Percentiles rank a stretch among this genome's conserved stretches.
phyloP scores from a whole-genome alignment of 2,888 invertebrate species.

The Microplitis deprimator region DNA sequence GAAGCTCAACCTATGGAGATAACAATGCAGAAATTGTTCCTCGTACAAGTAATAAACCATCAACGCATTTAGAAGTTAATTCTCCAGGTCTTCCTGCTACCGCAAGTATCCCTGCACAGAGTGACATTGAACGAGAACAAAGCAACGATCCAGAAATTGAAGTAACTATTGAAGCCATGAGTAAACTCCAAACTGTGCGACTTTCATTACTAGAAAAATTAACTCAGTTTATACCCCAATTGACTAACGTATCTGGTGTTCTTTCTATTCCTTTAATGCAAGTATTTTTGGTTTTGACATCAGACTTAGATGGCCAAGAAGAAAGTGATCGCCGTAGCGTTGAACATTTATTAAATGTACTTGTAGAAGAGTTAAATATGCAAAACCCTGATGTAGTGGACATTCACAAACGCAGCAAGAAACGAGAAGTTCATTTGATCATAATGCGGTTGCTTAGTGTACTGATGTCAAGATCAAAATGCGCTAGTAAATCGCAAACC shows the following conservation, averaged over 20 bases:
- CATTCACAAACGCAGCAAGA: conserved; percentile 79
- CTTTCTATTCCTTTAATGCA: conserved; percentile 93
- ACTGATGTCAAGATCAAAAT: conserved; percentile 83
- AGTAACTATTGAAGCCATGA: conserved; percentile 68
- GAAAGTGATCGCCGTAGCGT: conserved; percentile 85
- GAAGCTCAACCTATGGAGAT: conserved; percentile 93
- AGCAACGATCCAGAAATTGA: conserved; percentile 69
- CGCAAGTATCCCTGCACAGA: conserved; percentile 66
- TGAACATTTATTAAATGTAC: conserved; percentile 81
- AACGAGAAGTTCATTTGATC: conserved; percentile 89
- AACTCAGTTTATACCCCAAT: conserved; percentile 82
- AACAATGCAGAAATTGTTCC: conserved; percentile 71
- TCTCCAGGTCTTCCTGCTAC: conserved; percentile 73
- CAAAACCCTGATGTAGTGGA: conserved; percentile 74
- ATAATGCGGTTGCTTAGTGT: conserved; percentile 91
- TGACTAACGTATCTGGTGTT: conserved; percentile 85
- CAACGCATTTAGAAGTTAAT: conserved; percentile 75
- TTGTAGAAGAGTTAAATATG: conserved; percentile 83
- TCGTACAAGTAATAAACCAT: conserved; percentile 68
- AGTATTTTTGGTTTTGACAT: conserved; percentile 90
- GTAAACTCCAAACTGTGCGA: conserved; percentile 79
- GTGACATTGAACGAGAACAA: conserved; percentile 61
- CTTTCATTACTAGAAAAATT: conserved; percentile 83
- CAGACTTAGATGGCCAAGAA: conserved; percentile 89
- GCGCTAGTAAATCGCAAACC: conserved; percentile 67